These are phyloP conservation scores for Myathropa florea DNA, from an alignment of 2,888 invertebrate genomes.

Conservation along the genomic window DNA sequence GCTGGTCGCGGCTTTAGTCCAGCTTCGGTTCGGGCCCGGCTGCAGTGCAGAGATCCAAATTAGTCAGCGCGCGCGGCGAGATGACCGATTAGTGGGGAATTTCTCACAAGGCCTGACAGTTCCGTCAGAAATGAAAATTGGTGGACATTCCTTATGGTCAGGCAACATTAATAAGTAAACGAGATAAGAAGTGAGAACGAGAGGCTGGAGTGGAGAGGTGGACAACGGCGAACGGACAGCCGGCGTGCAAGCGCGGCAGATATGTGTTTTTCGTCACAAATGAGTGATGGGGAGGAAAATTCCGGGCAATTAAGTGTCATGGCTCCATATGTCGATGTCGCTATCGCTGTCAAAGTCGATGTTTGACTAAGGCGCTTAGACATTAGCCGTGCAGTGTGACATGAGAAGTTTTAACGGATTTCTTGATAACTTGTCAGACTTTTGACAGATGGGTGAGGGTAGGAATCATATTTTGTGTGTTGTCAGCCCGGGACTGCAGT, in stretches of 20 bases:
- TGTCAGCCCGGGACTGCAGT: neutral
- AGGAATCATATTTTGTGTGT: neutral
- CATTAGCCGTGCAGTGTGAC: constrained; percentile 3
- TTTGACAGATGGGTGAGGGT: constrained; percentile 27
- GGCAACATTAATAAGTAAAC: constrained; percentile 63
- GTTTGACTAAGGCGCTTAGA: constrained; percentile 33
- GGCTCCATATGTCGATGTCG: constrained; percentile 16
- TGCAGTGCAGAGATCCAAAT: constrained; percentile 39
- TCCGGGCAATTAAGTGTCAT: constrained; percentile 41
- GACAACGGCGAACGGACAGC: too few species aligned
- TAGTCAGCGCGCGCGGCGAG: constrained; percentile 48
- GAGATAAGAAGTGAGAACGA: constrained; percentile 60
- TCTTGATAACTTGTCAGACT: constrained; percentile 24
- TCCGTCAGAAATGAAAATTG: constrained; percentile 69
- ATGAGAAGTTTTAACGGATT: neutral
- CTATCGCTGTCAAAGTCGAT: constrained; percentile 20
- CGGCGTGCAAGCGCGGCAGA: constrained; percentile 9
- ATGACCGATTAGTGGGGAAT: constrained; percentile 64
- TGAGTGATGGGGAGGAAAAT: constrained; percentile 52
- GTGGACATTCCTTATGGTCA: constrained; percentile 66
- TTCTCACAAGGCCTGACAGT: constrained; percentile 65
- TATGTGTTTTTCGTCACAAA: constrained; percentile 41
- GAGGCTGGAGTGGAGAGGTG: neutral
- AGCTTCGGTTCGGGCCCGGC: neutral
- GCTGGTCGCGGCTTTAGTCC: neutral